phyloP scores from a whole-genome alignment of 2,797 vertebrate species.

The Lagorchestes hirsutus region DNA sequence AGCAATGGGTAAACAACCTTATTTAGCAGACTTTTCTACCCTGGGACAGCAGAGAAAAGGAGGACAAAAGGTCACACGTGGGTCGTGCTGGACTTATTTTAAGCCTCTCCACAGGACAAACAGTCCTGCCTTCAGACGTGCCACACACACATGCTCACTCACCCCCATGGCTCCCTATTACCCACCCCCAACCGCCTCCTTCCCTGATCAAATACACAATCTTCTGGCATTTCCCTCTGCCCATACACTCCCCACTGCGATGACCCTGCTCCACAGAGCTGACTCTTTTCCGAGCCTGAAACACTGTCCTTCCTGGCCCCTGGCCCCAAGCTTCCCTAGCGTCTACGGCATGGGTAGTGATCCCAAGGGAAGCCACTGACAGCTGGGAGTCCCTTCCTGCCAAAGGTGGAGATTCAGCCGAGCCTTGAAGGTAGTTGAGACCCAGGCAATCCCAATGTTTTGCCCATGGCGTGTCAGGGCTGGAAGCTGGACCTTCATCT shows the following conservation, averaged over 20 bases:
- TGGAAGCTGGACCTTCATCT: too few relatives aligned
- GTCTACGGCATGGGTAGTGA: background rate
- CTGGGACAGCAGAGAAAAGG: slow-evolving; percentile 15
- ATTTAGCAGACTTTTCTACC: background rate
- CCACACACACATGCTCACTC: background rate
- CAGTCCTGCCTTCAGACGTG: background rate
- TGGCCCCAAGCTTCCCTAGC: background rate
- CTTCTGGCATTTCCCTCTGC: background rate
- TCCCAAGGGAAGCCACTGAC: background rate
- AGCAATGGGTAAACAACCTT: slow-evolving; percentile 35
- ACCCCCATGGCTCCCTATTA: background rate
- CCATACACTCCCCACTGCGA: background rate
- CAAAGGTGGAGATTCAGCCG: too few relatives aligned
- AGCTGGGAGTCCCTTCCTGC: background rate
- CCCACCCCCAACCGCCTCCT: too few relatives aligned
- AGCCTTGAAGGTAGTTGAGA: background rate
- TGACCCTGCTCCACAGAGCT: background rate
- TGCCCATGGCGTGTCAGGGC: too few relatives aligned
- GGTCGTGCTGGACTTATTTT: slow-evolving; percentile 24
- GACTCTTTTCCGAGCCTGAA: background rate
- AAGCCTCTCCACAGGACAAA: slow-evolving; percentile 43
- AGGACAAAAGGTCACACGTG: slow-evolving; percentile 23
- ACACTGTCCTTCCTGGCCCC: background rate
- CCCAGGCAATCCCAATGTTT: background rate
- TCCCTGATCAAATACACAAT: background rate